Conservation (phyloP, 1,140 invertebrate species). For the Chelonus insularis region DNA sequence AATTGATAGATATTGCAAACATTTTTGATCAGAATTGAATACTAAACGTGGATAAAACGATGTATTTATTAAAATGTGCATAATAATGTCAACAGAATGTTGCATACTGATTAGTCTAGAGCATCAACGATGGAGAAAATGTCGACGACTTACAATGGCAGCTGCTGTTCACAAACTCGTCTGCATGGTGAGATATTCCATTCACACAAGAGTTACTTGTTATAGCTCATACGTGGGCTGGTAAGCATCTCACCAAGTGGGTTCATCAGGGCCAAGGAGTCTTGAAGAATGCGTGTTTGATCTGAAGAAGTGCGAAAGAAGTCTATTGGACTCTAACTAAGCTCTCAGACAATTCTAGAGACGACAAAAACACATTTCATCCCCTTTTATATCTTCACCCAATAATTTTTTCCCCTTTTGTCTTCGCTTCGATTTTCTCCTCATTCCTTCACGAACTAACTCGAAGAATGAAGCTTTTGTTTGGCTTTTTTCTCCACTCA, state of each 20-base stretch:
- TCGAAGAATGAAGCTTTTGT: no score
- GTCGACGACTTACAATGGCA: neutral
- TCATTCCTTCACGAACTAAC: neutral
- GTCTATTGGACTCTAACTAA: conserved; percentile 7
- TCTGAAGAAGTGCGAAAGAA: conserved; percentile 41
- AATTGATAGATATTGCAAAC: no score
- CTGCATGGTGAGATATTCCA: neutral
- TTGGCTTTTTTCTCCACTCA: neutral
- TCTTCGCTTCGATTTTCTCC: conserved; percentile 5
- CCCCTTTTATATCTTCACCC: conserved; percentile 32
- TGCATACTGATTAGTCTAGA: no score
- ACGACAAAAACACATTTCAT: conserved; percentile 52
- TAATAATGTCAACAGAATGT: no score
- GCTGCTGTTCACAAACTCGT: neutral
- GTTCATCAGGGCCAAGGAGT: conserved; percentile 55
- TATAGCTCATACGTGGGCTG: conserved; percentile 35
- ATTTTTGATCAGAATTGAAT: no score
- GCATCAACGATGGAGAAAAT: no score
- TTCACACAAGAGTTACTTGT: neutral
- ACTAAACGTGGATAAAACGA: no score
- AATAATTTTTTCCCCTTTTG: neutral
- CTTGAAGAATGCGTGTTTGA: conserved; percentile 45
- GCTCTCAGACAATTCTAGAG: conserved; percentile 23
- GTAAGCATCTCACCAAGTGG: conserved; percentile 53
- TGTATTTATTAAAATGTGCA: no score